Percentiles rank a stretch among this genome's conserved stretches.
Evolutionary conservation across 2,113 vertebrate genomes (phyloP).

Genomic region (Paracanthobrama guichenoti): DNA sequence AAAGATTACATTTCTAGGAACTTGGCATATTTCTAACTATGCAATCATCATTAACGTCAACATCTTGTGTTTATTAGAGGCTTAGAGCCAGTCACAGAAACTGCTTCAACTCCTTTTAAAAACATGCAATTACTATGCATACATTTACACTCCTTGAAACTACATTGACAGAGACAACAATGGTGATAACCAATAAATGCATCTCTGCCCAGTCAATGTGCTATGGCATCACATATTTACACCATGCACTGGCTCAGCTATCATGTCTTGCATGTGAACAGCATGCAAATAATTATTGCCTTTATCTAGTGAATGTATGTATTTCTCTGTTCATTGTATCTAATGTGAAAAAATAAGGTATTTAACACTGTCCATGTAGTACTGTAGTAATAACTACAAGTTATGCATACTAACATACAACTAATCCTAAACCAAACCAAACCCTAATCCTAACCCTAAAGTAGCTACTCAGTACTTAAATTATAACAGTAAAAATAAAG

Average conservation of each 20-base stretch:
- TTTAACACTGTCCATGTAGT: too few relatives aligned
- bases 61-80: neutral
- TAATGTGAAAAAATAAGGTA: neutral
- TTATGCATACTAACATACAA: too few relatives aligned
- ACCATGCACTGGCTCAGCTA: neutral
- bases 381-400: too few relatives aligned
- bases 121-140: constrained; percentile 33
- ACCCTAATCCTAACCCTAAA: too few relatives aligned
- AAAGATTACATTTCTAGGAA: neutral
- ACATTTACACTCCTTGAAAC: constrained; percentile 38
- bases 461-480: too few relatives aligned
- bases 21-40: neutral
- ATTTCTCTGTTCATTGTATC: constrained; percentile 41
- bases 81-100: neutral
- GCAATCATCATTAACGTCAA: constrained; percentile 16
- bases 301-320: constrained; percentile 45
- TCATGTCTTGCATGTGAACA: neutral
- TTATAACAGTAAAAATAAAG: too few relatives aligned
- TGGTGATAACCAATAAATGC: constrained; percentile 16
- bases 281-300: constrained; percentile 46
- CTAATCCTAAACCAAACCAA: too few relatives aligned
- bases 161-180: neutral
- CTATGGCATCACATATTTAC: neutral
- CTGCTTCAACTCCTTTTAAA: neutral
- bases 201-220: neutral